Evolutionary conservation across 2,797 vertebrate genomes (phyloP).

Genomic region (Sebastes dallii): DNA sequence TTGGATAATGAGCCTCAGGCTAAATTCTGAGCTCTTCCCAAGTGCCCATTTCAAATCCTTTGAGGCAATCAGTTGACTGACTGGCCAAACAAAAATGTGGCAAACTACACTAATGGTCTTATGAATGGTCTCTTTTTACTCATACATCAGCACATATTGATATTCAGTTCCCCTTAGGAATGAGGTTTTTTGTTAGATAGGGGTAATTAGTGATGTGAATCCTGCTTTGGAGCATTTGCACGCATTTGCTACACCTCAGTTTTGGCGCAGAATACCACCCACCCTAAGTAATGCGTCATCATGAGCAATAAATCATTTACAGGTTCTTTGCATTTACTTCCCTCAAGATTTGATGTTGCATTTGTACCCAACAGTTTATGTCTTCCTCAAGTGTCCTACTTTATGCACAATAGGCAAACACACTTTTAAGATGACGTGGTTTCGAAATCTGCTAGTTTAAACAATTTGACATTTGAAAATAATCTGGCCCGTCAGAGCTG

Average conservation of each 20-base stretch:
- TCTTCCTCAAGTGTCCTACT: conserved; percentile 21
- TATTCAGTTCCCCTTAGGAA: conserved; percentile 4
- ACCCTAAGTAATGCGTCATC: conserved; percentile 1
- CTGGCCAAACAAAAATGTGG: conserved; percentile 18
- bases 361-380: not conserved
- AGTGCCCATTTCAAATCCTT: conserved; percentile 24
- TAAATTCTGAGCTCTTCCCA: conserved; percentile 13
- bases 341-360: not conserved
- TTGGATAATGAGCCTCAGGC: conserved; percentile 33
- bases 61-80: conserved; percentile 4
- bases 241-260: conserved; percentile 28
- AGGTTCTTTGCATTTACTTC: conserved; percentile 13
- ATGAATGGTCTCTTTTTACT: conserved; percentile 1
- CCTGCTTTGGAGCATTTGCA: conserved; percentile 14
- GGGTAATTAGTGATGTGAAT: conserved; percentile 42
- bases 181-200: conserved; percentile 19
- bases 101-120: not conserved
- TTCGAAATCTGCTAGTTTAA: conserved; percentile 22
- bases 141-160: not conserved
- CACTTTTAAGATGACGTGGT: conserved; percentile 2
- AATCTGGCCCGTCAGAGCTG: conserved; percentile 50
- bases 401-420: not conserved
- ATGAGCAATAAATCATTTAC: conserved; percentile 15
- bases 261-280: not conserved
- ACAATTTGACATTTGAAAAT: conserved; percentile 43